These are phyloP conservation scores for Piliocolobus tephrosceles DNA, from an alignment of 2,113 vertebrate species.

Conservation along the genomic window DNA sequence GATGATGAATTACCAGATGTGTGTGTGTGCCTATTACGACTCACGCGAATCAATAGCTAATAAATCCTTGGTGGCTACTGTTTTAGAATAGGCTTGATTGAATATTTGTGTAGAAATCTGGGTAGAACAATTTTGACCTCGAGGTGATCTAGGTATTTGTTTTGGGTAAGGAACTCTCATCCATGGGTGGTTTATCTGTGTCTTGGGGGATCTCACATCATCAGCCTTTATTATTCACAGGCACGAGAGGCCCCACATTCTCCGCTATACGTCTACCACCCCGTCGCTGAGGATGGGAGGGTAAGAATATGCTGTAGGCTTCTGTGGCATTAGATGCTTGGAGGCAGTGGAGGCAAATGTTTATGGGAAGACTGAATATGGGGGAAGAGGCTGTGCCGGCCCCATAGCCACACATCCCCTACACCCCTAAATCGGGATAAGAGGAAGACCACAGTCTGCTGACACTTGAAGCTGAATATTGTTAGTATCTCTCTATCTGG, in stretches of 20 bases:
- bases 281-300: background rate
- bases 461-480: background rate
- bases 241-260: background rate
- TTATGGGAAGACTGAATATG: background rate
- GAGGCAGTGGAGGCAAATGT: background rate
- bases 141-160: background rate
- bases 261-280: background rate
- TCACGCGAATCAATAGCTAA: background rate
- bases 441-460: background rate
- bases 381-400: background rate
- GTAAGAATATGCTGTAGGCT: background rate
- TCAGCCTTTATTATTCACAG: background rate
- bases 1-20: background rate
- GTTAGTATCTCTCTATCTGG: background rate
- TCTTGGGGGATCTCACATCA: background rate
- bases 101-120: background rate
- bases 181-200: background rate
- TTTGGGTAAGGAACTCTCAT: background rate
- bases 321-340: background rate
- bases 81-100: background rate
- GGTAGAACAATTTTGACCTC: background rate
- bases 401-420: too few species aligned
- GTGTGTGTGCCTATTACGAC: accelerated
- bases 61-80: background rate
- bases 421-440: accelerated